Evolutionary conservation across 2,113 vertebrate genomes (phyloP).

Genomic region (Myiozetetes cayanensis): DNA sequence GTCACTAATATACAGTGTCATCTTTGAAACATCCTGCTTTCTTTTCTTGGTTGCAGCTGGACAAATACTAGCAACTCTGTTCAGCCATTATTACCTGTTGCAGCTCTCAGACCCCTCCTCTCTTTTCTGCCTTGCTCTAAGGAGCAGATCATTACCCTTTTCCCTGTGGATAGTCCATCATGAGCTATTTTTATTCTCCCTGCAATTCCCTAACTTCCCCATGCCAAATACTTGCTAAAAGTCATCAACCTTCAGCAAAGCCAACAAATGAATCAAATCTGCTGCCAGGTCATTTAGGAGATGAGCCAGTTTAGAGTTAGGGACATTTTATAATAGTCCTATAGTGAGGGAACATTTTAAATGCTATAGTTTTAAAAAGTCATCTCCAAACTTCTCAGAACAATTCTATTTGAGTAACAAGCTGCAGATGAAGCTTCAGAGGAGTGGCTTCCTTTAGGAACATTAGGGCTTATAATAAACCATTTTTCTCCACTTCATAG

Average conservation of each 20-base stretch:
- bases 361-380: conserved; percentile 22
- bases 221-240: conserved; percentile 39
- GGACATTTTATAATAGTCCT: conserved; percentile 1
- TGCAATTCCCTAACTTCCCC: neutral
- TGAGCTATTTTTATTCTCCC: conserved; percentile 29
- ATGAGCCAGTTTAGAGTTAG: conserved; percentile 2
- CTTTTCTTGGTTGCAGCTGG: neutral
- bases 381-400: conserved; percentile 7
- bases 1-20: neutral
- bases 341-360: neutral
- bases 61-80: neutral
- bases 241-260: conserved; percentile 51
- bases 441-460: conserved; percentile 2
- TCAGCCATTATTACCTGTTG: conserved; percentile 7
- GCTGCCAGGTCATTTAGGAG: conserved; percentile 37
- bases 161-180: neutral
- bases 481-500: conserved; percentile 25
- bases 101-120: neutral
- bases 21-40: neutral
- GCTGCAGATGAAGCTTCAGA: conserved; percentile 13
- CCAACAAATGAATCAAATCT: conserved; percentile 45
- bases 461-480: conserved; percentile 34
- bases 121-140: neutral
- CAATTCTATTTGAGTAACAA: neutral
- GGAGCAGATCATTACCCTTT: neutral